Percentiles rank a stretch among this genome's conserved stretches.
phyloP scores from a whole-genome alignment of 2,888 invertebrate species.

The Thumatha senex region DNA sequence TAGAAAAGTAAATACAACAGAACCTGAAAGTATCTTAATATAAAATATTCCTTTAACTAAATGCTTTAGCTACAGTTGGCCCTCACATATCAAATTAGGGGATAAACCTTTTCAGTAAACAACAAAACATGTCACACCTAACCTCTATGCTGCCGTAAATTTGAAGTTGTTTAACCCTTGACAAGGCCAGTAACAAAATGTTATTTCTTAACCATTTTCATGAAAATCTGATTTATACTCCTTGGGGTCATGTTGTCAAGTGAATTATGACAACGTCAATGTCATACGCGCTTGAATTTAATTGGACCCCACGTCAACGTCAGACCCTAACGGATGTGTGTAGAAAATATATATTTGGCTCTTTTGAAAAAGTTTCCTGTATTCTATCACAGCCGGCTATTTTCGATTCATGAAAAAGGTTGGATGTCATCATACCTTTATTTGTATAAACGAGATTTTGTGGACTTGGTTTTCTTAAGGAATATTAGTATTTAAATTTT shows the following conservation, averaged over 20 bases:
- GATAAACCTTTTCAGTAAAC: neutral
- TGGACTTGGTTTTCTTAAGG: too few relatives aligned
- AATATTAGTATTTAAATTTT: too few relatives aligned
- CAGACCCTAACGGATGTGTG: constrained; percentile 22
- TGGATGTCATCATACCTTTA: neutral
- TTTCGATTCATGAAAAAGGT: constrained; percentile 21
- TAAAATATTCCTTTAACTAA: too few relatives aligned
- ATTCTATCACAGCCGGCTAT: constrained; percentile 15
- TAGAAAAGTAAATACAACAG: too few relatives aligned
- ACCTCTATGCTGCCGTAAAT: too few relatives aligned
- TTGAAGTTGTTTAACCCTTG: neutral
- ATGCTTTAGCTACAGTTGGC: neutral
- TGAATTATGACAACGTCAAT: constrained; percentile 33
- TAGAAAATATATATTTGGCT: constrained; percentile 33
- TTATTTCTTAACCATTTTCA: constrained; percentile 8
- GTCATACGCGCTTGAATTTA: constrained; percentile 28
- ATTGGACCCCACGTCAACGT: constrained; percentile 40
- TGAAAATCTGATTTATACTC: constrained; percentile 1
- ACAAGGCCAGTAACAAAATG: constrained; percentile 1
- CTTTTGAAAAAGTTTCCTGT: constrained; percentile 21
- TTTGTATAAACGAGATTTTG: neutral
- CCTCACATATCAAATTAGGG: neutral
- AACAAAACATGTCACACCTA: neutral
- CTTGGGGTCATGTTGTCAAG: constrained; percentile 20
- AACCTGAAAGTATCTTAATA: too few relatives aligned